phyloP scores from a whole-genome alignment of 2,888 invertebrate species.

The Acanthococcus lagerstroemiae region DNA sequence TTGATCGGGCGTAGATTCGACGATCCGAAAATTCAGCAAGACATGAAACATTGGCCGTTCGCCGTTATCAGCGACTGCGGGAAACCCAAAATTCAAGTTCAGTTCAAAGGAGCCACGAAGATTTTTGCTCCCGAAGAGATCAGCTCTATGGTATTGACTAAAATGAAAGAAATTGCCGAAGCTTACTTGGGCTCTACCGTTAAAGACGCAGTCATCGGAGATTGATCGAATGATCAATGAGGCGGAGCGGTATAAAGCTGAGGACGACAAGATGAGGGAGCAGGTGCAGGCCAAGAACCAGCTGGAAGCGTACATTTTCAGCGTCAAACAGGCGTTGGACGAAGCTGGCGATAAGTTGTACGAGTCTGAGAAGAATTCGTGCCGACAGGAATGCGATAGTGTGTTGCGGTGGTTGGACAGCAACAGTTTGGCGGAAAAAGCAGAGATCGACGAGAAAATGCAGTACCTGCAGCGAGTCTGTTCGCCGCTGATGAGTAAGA shows the following conservation, averaged over 20 bases:
- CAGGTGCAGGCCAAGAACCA: constrained; percentile 44
- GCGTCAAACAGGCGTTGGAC: constrained; percentile 41
- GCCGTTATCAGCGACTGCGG: constrained; percentile 54
- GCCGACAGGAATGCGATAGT: constrained; percentile 40
- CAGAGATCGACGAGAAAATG: constrained; percentile 43
- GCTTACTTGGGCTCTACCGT: constrained; percentile 52
- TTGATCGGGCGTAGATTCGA: constrained; percentile 56
- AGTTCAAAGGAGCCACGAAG: constrained; percentile 55
- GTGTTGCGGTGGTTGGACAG: constrained; percentile 41
- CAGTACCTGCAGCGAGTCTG: constrained; percentile 43
- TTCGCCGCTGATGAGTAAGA: constrained; percentile 43
- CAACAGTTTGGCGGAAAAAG: constrained; percentile 45
- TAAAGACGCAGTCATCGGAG: constrained; percentile 60
- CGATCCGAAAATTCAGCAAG: constrained; percentile 61
- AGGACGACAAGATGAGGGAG: constrained; percentile 59
- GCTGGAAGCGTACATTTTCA: constrained; percentile 42
- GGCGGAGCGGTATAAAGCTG: constrained; percentile 61
- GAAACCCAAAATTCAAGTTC: constrained; percentile 58
- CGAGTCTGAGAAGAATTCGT: constrained; percentile 42
- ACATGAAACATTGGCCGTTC: constrained; percentile 79
- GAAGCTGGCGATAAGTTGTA: constrained; percentile 41
- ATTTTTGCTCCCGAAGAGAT: constrained; percentile 58
- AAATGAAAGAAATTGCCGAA: constrained; percentile 59
- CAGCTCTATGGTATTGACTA: constrained; percentile 54
- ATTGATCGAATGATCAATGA: constrained; percentile 47